phyloP scores from a whole-genome alignment of 1,140 invertebrate genomes.

The Temnothorax longispinosus region DNA sequence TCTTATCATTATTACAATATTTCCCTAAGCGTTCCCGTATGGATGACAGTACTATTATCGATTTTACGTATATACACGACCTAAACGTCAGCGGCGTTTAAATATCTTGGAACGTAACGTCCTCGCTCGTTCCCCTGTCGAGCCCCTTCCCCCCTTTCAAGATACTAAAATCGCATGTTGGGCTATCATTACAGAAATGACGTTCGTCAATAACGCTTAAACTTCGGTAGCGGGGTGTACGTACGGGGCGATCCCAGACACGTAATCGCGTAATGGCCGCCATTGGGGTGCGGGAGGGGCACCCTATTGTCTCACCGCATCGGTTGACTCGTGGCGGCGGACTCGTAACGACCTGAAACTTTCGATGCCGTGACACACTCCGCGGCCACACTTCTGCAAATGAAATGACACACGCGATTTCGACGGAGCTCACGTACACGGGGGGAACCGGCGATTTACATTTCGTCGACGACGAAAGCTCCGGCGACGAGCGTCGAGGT shows the following conservation, averaged over 20 bases:
- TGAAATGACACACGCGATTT: conserved; percentile 82
- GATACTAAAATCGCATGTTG: conserved; percentile 67
- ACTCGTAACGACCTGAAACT: conserved; percentile 70
- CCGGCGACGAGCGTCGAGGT: conserved; percentile 37
- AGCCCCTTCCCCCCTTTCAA: conserved; percentile 46
- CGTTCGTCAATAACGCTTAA: conserved; percentile 62
- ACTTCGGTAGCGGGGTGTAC: conserved; percentile 51
- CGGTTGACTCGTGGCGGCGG: conserved; percentile 40
- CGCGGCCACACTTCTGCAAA: conserved; percentile 75
- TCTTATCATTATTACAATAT: conserved; percentile 38
- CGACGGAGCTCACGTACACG: conserved; percentile 65
- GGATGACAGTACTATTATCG: conserved; percentile 44
- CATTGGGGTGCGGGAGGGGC: conserved; percentile 35
- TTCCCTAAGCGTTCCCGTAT: conserved; percentile 15
- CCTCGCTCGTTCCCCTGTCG: conserved; percentile 15
- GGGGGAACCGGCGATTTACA: conserved; percentile 72
- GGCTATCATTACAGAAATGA: conserved; percentile 59
- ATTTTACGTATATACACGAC: conserved; percentile 16
- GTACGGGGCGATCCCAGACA: conserved; percentile 49
- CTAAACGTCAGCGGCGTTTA: conserved; percentile 25
- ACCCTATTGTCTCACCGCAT: conserved; percentile 50
- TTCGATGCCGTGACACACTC: conserved; percentile 67
- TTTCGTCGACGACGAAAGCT: conserved; percentile 67
- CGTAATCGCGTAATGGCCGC: conserved; percentile 60
- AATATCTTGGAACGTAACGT: conserved; percentile 43